phyloP scores from a whole-genome alignment of 1,140 invertebrate genomes.

The Zophobas atratus region DNA sequence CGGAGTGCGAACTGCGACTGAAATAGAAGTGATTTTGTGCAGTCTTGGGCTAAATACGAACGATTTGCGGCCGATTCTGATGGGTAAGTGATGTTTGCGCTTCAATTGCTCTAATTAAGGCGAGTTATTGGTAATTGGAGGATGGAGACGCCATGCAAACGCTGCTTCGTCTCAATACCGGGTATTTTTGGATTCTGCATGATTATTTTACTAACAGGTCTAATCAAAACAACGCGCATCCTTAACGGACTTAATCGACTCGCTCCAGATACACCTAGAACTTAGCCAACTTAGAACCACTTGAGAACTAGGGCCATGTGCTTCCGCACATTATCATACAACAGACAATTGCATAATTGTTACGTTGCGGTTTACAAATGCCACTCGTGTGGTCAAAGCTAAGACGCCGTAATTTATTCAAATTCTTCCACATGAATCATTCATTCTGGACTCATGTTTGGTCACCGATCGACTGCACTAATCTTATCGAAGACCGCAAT shows the following conservation, averaged over 20 bases:
- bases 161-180: slow-evolving; percentile 24
- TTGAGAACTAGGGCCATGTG: neutral
- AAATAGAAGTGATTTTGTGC: slow-evolving; percentile 43
- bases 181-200: slow-evolving; percentile 36
- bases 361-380: slow-evolving; percentile 46
- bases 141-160: slow-evolving; percentile 8
- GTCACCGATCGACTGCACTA: neutral
- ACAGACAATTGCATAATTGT: slow-evolving; percentile 29
- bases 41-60: slow-evolving; percentile 15
- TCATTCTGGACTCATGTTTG: slow-evolving; percentile 24
- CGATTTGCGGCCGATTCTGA: slow-evolving; percentile 42
- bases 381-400: slow-evolving; percentile 35
- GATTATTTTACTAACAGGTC: slow-evolving; percentile 41
- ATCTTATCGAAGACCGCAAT: slow-evolving; percentile 10
- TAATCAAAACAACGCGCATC: slow-evolving; percentile 37
- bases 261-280: neutral
- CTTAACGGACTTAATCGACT: slow-evolving; percentile 1
- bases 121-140: slow-evolving; percentile 32
- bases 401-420: slow-evolving; percentile 29
- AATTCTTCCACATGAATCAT: slow-evolving; percentile 10
- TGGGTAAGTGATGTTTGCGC: slow-evolving; percentile 35
- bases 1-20: slow-evolving; percentile 27
- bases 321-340: slow-evolving; percentile 16
- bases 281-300: no score
- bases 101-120: slow-evolving; percentile 40